Conservation (phyloP, 2,797 vertebrate genomes). For the Myotis findleyi region DNA sequence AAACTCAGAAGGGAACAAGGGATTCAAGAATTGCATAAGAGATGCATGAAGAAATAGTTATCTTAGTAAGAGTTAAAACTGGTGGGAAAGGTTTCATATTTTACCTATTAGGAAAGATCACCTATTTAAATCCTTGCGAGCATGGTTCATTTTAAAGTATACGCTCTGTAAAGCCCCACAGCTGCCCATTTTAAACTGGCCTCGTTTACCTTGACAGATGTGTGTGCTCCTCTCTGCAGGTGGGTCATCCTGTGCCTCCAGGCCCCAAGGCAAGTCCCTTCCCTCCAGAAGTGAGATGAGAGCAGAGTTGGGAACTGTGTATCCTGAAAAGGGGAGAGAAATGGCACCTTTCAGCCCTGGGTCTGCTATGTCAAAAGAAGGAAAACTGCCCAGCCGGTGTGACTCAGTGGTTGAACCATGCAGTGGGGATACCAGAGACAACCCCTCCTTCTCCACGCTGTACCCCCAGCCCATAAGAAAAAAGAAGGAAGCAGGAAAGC, state of each 20-base stretch:
- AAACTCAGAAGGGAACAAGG: background rate
- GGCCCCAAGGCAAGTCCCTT: background rate
- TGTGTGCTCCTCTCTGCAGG: background rate
- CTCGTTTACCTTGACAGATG: background rate
- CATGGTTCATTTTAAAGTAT: background rate
- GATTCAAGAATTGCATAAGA: background rate
- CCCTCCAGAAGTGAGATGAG: constrained; percentile 45
- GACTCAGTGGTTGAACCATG: background rate
- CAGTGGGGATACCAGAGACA: background rate
- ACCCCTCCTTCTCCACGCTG: background rate
- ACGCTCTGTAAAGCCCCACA: background rate
- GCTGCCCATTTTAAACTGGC: background rate
- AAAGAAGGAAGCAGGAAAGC: background rate
- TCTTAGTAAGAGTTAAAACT: background rate
- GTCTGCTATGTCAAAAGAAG: background rate
- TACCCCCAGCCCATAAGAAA: background rate
- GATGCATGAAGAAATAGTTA: background rate
- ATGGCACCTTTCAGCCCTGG: background rate
- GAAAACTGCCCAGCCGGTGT: background rate
- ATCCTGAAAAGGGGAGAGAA: constrained; percentile 38
- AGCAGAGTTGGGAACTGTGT: background rate
- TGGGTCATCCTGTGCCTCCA: background rate
- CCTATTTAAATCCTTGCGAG: background rate
- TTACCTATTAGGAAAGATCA: background rate
- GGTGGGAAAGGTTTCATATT: background rate